Conservation (phyloP, 2,797 vertebrate genomes). For the Clarias fuscus region DNA sequence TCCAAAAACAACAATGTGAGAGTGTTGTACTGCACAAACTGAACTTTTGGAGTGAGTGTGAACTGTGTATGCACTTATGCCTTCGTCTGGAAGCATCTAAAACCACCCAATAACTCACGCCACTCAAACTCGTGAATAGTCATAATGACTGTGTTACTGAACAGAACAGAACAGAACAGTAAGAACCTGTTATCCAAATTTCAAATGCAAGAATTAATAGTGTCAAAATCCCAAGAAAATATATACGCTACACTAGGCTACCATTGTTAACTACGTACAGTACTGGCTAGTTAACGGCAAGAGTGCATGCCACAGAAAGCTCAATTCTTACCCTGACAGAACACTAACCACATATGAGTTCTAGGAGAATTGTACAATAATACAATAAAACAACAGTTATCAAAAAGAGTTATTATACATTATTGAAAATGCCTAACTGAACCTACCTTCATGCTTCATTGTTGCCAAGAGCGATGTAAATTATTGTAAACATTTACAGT, state of each 20-base stretch:
- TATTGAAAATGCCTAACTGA: not conserved
- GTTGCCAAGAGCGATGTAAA: not conserved
- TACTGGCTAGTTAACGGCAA: not conserved
- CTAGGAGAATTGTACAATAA: not conserved
- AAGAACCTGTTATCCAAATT: not conserved
- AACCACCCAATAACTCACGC: not conserved
- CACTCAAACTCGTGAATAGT: conserved; percentile 7
- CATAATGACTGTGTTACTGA: not conserved
- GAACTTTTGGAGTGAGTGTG: not conserved
- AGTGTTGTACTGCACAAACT: not conserved
- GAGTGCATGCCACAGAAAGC: not conserved
- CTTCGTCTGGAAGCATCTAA: conserved; percentile 46
- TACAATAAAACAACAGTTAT: not conserved
- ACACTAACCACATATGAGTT: not conserved
- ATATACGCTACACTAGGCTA: no score
- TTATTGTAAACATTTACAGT: not conserved
- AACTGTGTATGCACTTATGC: conserved; percentile 15
- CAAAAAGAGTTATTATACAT: not conserved
- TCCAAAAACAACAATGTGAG: not conserved
- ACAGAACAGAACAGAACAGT: not conserved
- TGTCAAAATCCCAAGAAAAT: not conserved
- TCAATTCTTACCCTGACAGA: not conserved
- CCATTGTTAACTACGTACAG: not conserved
- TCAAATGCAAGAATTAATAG: not conserved
- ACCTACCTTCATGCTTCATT: not conserved